Percentiles rank a stretch among this genome's conserved stretches.
Conservation (phyloP, 2,113 vertebrate species). For the Phaethon lepturus region DNA sequence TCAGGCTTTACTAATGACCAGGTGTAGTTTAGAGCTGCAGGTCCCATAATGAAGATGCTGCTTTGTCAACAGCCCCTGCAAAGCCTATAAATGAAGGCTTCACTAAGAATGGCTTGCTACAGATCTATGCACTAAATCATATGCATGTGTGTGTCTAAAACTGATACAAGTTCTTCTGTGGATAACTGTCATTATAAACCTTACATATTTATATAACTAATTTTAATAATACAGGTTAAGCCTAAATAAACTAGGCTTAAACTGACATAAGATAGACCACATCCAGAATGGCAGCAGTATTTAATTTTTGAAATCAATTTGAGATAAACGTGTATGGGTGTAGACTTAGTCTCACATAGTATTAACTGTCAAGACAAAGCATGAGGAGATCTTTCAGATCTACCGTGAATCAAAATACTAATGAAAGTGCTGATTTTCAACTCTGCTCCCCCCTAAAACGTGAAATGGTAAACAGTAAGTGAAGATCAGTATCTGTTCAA, state of each 20-base stretch:
- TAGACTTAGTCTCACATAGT: background rate
- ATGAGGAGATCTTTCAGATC: background rate
- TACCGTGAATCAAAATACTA: background rate
- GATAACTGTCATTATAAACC: background rate
- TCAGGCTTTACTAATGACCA: background rate
- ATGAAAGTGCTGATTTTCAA: background rate
- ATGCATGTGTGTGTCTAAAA: background rate
- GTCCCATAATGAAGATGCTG: background rate
- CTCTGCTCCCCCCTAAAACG: background rate
- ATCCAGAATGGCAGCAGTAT: background rate
- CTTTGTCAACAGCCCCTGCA: background rate
- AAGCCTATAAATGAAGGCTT: background rate
- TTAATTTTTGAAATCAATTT: constrained; percentile 6
- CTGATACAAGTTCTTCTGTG: background rate
- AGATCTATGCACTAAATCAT: background rate
- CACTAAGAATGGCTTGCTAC: background rate
- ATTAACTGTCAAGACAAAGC: constrained; percentile 25
- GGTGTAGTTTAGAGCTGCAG: background rate
- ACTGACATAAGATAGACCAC: background rate
- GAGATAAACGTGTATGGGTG: background rate
- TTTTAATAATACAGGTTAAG: background rate
- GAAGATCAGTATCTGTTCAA: background rate
- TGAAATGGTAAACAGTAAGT: background rate
- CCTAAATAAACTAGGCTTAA: background rate
- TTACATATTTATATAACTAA: background rate